Evolutionary conservation across 2,797 vertebrate species (phyloP).

Genomic region (Salarias fasciatus): DNA sequence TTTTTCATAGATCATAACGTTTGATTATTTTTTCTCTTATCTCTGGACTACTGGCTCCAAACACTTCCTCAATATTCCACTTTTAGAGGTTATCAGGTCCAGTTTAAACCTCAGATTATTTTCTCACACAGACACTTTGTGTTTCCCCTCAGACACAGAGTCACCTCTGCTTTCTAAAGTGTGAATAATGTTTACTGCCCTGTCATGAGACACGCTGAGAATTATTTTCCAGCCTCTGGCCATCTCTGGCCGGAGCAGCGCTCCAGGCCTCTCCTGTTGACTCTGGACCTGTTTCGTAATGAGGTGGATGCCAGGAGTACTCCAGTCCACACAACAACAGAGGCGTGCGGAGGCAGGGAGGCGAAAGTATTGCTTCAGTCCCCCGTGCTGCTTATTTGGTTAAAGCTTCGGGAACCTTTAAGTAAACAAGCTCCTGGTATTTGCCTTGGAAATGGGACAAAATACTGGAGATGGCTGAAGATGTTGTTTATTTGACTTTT

Average conservation of each 20-base stretch:
- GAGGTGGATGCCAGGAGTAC: neutral
- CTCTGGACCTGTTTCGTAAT: slow-evolving; percentile 6
- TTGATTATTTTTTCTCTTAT: too few species aligned
- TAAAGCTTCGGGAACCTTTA: neutral
- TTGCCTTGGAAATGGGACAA: neutral
- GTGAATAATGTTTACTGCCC: too few species aligned
- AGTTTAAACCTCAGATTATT: too few species aligned
- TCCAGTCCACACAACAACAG: neutral
- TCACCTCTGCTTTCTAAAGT: too few species aligned
- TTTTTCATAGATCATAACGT: too few species aligned
- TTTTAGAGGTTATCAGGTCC: too few species aligned
- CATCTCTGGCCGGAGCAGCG: neutral
- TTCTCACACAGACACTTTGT: too few species aligned
- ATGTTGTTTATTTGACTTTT: neutral
- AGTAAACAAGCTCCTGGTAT: slow-evolving; percentile 1
- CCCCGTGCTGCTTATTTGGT: neutral
- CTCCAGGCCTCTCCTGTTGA: slow-evolving; percentile 21
- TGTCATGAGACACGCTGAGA: too few species aligned
- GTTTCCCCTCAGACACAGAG: too few species aligned
- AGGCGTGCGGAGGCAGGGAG: neutral
- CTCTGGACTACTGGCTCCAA: too few species aligned
- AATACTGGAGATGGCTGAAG: neutral
- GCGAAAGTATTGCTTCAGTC: neutral
- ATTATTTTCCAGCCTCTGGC: neutral
- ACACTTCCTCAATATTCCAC: too few species aligned